These are phyloP conservation scores for Thalassaphorura encarpata DNA, from an alignment of 1,140 invertebrate genomes.

Conservation along the genomic window DNA sequence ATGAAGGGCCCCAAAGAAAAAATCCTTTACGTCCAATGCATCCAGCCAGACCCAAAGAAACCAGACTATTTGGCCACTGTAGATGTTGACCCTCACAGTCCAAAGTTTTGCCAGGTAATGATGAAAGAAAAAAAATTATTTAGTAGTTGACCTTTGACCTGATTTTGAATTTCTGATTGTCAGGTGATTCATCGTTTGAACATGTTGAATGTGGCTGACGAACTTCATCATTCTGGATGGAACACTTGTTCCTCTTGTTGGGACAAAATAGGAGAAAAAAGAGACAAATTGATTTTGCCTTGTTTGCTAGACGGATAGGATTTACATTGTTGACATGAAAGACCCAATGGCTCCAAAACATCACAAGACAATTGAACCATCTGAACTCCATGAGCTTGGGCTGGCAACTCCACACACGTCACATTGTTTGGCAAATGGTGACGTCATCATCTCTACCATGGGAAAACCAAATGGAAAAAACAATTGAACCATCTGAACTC, in stretches of 20 bases:
- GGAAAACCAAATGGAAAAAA: slow-evolving; percentile 63
- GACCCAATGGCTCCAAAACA: slow-evolving; percentile 56
- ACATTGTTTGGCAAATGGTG: slow-evolving; percentile 81
- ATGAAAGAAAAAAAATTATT: not conserved
- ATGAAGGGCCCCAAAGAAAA: slow-evolving; percentile 64
- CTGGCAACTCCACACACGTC: slow-evolving; percentile 79
- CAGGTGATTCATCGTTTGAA: slow-evolving; percentile 79
- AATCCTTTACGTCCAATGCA: slow-evolving; percentile 76
- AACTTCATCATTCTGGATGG: slow-evolving; percentile 93
- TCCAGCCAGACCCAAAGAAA: slow-evolving; percentile 50
- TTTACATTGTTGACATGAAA: slow-evolving; percentile 75
- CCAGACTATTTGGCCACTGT: slow-evolving; percentile 83
- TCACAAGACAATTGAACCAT: slow-evolving; percentile 49
- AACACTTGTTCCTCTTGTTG: slow-evolving; percentile 86
- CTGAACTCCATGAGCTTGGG: slow-evolving; percentile 60
- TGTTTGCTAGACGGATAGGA: slow-evolving; percentile 65
- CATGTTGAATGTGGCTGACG: slow-evolving; percentile 69
- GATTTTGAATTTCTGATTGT: too few relatives aligned
- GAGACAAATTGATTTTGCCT: slow-evolving; percentile 73
- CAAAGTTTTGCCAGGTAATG: slow-evolving; percentile 72
- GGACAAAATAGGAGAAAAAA: slow-evolving; percentile 49
- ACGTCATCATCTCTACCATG: slow-evolving; percentile 91
- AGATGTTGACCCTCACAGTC: slow-evolving; percentile 77
- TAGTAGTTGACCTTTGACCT: not conserved
- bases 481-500: slow-evolving; percentile 42